A percentile compares a stretch with the other conserved stretches of the same genome.
Evolutionary conservation across 2,797 vertebrate species (phyloP).

Genomic region (Bradypodion pumilum): DNA sequence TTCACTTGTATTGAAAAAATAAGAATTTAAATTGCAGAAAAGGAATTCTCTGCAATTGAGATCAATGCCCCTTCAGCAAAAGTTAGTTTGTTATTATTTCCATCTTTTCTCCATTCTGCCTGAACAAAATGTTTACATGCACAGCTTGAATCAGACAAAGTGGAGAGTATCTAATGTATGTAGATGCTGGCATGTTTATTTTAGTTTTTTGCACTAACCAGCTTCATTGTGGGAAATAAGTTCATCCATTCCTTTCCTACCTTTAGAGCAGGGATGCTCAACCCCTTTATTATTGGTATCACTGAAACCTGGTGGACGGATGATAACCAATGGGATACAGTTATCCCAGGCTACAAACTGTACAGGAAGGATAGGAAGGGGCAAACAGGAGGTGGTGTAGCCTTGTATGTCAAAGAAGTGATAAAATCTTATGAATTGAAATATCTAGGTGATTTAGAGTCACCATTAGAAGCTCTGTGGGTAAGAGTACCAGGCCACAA

Average conservation of each 20-base stretch:
- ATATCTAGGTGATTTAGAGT: too few species aligned
- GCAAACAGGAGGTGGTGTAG: too few species aligned
- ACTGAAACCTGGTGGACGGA: too few species aligned
- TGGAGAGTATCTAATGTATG: not conserved
- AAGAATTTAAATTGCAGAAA: not conserved
- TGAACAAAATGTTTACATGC: not conserved
- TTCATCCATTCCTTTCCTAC: not conserved
- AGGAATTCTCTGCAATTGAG: not conserved
- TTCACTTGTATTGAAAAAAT: not conserved
- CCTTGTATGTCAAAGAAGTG: too few species aligned
- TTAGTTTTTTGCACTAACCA: not conserved
- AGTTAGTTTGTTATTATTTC: not conserved
- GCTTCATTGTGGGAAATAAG: not conserved
- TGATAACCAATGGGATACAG: too few species aligned
- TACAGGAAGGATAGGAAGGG: too few species aligned
- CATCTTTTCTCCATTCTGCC: not conserved
- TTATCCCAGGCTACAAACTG: too few species aligned
- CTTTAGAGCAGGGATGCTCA: too few species aligned
- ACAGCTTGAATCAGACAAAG: not conserved
- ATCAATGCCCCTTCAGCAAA: not conserved
- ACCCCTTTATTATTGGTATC: too few species aligned
- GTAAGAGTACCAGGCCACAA: too few species aligned
- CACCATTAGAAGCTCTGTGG: too few species aligned
- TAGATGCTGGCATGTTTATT: not conserved
- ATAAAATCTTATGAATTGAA: too few species aligned